A percentile compares a stretch with the other conserved stretches of the same genome.
Evolutionary conservation across 2,797 vertebrate species (phyloP).

Genomic region (Taenioides sp.): DNA sequence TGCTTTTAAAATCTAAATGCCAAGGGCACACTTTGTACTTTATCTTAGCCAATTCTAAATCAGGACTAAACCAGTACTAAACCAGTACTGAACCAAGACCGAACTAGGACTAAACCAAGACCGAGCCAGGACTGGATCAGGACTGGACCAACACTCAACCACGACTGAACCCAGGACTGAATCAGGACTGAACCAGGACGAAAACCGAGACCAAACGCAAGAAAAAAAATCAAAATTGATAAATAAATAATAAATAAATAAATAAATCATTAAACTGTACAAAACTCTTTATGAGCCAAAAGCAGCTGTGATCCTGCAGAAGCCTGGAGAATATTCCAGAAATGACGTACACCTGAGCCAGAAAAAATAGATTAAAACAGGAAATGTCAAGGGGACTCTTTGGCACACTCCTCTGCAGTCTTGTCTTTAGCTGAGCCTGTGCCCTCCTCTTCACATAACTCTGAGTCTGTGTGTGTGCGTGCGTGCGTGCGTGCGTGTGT

Average conservation of each 20-base stretch:
- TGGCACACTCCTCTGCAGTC: constrained; percentile 20
- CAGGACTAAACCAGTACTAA: not conserved
- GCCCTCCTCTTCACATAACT: too few relatives aligned
- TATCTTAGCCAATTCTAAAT: not conserved
- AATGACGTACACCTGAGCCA: constrained; percentile 20
- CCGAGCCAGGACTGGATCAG: not conserved
- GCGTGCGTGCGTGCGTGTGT: not conserved
- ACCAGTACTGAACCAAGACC: not conserved
- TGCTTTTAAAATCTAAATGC: not conserved
- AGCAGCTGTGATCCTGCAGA: constrained; percentile 40
- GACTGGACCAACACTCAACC: not conserved
- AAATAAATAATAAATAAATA: too few relatives aligned
- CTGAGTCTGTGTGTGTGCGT: not conserved
- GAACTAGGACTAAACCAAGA: not conserved
- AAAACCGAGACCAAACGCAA: not conserved
- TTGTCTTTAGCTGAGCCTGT: not conserved
- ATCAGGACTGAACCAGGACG: not conserved
- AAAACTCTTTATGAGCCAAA: not conserved
- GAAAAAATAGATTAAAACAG: constrained; percentile 45
- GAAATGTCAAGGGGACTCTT: constrained; percentile 55
- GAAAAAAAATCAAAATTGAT: too few relatives aligned
- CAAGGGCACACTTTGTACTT: not conserved
- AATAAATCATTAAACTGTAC: not conserved
- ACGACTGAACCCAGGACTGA: not conserved
- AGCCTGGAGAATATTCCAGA: constrained; percentile 19